Percentiles rank a stretch among this genome's conserved stretches.
Evolutionary conservation across 1,140 invertebrate species (phyloP).

Genomic region (Chlorops oryzae): DNA sequence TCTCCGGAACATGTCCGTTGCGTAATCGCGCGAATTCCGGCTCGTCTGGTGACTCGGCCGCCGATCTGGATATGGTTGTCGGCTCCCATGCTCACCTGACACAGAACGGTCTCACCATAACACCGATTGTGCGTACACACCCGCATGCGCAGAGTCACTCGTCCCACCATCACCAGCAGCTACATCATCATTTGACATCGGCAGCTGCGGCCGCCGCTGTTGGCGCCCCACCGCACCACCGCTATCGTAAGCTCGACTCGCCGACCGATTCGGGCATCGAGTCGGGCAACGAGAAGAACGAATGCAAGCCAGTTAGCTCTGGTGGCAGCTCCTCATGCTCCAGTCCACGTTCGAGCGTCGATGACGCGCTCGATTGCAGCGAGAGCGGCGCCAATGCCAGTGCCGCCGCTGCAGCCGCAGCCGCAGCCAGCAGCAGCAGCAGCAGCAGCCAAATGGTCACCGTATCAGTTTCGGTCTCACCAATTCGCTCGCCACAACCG

Average conservation of each 20-base stretch:
- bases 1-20: slow-evolving; percentile 62
- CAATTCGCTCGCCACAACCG: slow-evolving; percentile 38
- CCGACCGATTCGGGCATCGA: slow-evolving; percentile 90
- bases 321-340: slow-evolving; percentile 73
- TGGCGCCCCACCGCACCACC: slow-evolving; percentile 48
- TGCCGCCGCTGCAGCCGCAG: slow-evolving; percentile 10
- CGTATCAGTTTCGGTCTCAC: slow-evolving; percentile 34
- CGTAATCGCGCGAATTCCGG: slow-evolving; percentile 71
- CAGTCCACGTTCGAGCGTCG: slow-evolving; percentile 75
- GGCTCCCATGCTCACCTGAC: slow-evolving; percentile 59
- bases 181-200: slow-evolving; percentile 39
- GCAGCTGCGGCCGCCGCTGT: too few relatives aligned
- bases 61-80: slow-evolving; percentile 61
- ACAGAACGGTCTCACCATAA: slow-evolving; percentile 61
- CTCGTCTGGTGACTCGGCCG: slow-evolving; percentile 72
- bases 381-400: slow-evolving; percentile 29
- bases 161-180: slow-evolving; percentile 23
- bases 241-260: slow-evolving; percentile 77
- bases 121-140: slow-evolving; percentile 55
- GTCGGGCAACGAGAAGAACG: slow-evolving; percentile 82
- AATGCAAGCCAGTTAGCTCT: slow-evolving; percentile 60
- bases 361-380: slow-evolving; percentile 65
- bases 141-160: slow-evolving; percentile 26
- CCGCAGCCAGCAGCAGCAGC: slow-evolving; percentile 15
- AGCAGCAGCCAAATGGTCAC: slow-evolving; percentile 18